Percentiles rank a stretch among this genome's conserved stretches.
Evolutionary conservation across 2,888 invertebrate genomes (phyloP).

Genomic region (Aporophyla nigra): DNA sequence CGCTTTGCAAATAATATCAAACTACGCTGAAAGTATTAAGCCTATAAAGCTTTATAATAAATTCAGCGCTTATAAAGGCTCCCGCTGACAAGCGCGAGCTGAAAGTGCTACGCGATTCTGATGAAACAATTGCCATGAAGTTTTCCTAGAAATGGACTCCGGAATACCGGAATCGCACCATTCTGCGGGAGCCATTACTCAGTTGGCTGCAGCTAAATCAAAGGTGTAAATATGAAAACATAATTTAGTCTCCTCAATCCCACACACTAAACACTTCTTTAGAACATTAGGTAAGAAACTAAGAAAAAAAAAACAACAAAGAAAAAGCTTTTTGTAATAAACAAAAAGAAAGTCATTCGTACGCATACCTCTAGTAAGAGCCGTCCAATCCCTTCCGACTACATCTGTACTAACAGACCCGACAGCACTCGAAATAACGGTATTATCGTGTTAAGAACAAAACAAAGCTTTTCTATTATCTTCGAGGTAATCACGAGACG

Average conservation of each 20-base stretch:
- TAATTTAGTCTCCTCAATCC: not conserved
- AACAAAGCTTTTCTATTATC: constrained; percentile 75
- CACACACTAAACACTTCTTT: not conserved
- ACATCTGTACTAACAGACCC: constrained; percentile 38
- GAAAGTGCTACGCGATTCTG: too few species aligned
- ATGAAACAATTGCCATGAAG: too few species aligned
- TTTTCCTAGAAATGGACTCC: too few species aligned
- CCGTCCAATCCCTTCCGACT: constrained; percentile 38
- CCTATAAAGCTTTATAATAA: too few species aligned
- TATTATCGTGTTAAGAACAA: constrained; percentile 57
- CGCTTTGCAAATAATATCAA: not conserved
- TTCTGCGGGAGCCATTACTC: too few species aligned
- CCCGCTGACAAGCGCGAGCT: too few species aligned
- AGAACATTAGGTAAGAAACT: not conserved
- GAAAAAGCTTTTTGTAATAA: constrained; percentile 34
- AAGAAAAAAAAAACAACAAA: constrained; percentile 21
- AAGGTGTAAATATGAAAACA: not conserved
- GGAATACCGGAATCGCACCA: too few species aligned
- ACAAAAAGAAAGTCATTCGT: constrained; percentile 30
- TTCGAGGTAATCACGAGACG: constrained; percentile 72
- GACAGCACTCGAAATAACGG: constrained; percentile 54
- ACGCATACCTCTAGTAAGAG: constrained; percentile 34
- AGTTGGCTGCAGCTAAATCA: not conserved
- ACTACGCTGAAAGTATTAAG: not conserved
- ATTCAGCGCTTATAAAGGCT: too few species aligned